Conservation (phyloP, 2,113 vertebrate species). For the Heliornis fulica region DNA sequence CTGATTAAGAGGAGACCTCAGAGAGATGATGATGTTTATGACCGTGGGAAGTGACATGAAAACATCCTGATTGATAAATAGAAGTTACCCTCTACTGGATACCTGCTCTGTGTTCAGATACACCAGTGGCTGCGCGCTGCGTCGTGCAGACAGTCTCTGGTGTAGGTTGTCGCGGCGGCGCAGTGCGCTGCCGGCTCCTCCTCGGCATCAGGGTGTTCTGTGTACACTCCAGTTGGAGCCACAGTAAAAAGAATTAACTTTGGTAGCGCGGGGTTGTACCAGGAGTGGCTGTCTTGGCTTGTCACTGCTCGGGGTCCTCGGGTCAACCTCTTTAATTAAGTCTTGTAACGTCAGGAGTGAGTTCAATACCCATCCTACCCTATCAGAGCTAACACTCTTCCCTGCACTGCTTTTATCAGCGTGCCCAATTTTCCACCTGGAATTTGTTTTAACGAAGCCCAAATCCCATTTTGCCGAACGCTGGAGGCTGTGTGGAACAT, state of each 20-base stretch:
- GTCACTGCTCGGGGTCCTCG: conserved; percentile 47
- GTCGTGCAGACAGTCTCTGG: background rate
- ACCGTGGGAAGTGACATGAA: background rate
- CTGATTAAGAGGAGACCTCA: background rate
- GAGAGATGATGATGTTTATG: background rate
- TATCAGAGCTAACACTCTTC: conserved; percentile 61
- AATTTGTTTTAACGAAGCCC: conserved; percentile 67
- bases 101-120: background rate
- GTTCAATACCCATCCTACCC: conserved; percentile 64
- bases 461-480: conserved; percentile 40
- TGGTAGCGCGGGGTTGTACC: background rate
- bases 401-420: conserved; percentile 63
- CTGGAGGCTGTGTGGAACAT: conserved; percentile 56
- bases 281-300: conserved; percentile 35
- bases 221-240: background rate
- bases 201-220: background rate
- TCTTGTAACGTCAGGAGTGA: conserved; percentile 57
- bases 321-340: conserved; percentile 72
- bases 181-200: background rate
- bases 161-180: background rate
- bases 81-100: background rate
- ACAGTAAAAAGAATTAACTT: conserved; percentile 44
- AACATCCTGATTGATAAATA: background rate
- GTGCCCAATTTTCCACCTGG: conserved; percentile 66
- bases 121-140: background rate